These are phyloP conservation scores for Aporrectodea caliginosa DNA, from an alignment of 1,140 invertebrate genomes.

Conservation along the genomic window DNA sequence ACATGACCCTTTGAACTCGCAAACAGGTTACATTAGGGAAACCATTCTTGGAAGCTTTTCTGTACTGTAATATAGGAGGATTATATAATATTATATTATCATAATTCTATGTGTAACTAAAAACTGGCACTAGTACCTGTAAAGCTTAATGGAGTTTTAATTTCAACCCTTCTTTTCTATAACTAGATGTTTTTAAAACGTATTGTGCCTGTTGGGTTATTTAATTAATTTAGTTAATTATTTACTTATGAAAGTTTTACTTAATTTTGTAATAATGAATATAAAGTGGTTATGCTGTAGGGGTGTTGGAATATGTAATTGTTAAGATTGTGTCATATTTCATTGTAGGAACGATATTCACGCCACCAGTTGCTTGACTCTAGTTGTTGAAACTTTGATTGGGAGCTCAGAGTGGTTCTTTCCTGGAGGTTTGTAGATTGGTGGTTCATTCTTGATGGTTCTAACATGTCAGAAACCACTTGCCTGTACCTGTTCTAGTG, in stretches of 20 bases:
- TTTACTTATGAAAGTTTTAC: too few relatives aligned
- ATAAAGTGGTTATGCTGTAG: too few relatives aligned
- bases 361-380: conserved; percentile 71
- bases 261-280: too few relatives aligned
- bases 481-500: too few relatives aligned
- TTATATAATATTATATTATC: neutral
- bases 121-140: neutral
- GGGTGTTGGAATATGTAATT: too few relatives aligned
- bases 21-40: neutral
- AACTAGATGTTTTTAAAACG: too few relatives aligned
- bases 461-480: too few relatives aligned
- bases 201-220: too few relatives aligned
- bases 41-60: neutral
- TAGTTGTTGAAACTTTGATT: conserved; percentile 79
- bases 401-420: conserved; percentile 83
- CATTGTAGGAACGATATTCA: neutral
- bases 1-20: neutral
- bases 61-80: neutral
- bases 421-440: conserved; percentile 68
- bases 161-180: too few relatives aligned
- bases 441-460: too few relatives aligned
- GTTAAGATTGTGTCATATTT: too few relatives aligned
- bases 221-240: too few relatives aligned
- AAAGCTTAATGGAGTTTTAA: neutral
- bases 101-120: neutral